A percentile compares a stretch with the other conserved stretches of the same genome.
These are phyloP conservation scores for Crenuchus spilurus DNA, from an alignment of 2,797 vertebrate species.

Conservation along the genomic window DNA sequence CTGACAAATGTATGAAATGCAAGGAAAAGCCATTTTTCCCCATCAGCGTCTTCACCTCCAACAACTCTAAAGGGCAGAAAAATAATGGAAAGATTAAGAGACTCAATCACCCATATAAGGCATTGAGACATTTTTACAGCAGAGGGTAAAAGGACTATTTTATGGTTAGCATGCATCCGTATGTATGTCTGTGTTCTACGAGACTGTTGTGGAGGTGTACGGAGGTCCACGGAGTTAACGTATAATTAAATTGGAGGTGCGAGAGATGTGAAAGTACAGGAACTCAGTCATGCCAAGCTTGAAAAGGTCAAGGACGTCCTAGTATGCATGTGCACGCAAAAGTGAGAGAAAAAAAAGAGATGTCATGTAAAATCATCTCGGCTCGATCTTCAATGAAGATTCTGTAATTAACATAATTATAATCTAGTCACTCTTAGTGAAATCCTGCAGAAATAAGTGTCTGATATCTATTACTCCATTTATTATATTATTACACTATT, in stretches of 20 bases:
- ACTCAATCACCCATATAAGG: background rate
- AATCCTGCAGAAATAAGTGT: background rate
- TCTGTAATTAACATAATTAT: background rate
- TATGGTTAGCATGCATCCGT: constrained; percentile 27
- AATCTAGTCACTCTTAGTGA: background rate
- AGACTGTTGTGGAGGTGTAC: background rate
- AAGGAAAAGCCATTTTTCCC: background rate
- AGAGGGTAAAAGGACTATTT: background rate
- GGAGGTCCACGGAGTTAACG: constrained; percentile 33
- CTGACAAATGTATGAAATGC: background rate
- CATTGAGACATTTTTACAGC: background rate
- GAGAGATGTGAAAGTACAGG: constrained; percentile 16
- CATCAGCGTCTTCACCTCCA: background rate
- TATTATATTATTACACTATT: constrained; percentile 9
- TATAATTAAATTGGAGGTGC: constrained; percentile 13
- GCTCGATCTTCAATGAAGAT: background rate
- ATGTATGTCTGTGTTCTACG: constrained; percentile 15
- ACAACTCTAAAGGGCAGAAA: background rate
- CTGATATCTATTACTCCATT: background rate
- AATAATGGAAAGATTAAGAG: constrained; percentile 1
- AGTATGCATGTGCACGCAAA: background rate
- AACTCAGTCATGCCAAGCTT: background rate
- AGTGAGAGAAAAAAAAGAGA: background rate
- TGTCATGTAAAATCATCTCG: background rate
- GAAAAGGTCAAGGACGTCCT: constrained; percentile 13